Conservation (phyloP, 2,797 vertebrate species). For the Acrossocheilus wenchowensis region DNA sequence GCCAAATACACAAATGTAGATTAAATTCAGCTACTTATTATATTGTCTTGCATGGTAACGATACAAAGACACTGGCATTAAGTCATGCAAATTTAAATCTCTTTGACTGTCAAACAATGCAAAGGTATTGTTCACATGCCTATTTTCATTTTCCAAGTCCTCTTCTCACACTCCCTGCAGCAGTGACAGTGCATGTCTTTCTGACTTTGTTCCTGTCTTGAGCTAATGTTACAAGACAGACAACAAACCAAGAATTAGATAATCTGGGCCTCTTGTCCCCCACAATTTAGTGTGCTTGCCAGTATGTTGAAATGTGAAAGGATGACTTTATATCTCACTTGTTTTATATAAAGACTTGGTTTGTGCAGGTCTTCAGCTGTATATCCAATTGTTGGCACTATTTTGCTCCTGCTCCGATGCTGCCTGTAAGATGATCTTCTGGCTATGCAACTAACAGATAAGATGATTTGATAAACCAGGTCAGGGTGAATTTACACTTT, state of each 20-base stretch:
- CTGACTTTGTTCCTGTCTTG: conserved; percentile 63
- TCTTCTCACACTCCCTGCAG: conserved; percentile 17
- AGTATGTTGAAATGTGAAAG: neutral
- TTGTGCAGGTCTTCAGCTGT: neutral
- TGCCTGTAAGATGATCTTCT: neutral
- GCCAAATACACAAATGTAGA: neutral
- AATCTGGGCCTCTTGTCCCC: conserved; percentile 52
- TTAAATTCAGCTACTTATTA: neutral
- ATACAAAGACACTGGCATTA: neutral
- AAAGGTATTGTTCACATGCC: neutral
- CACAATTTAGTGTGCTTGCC: conserved; percentile 27
- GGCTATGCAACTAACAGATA: conserved; percentile 4
- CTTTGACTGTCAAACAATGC: neutral
- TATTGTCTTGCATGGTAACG: neutral
- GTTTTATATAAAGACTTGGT: neutral
- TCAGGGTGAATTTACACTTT: neutral
- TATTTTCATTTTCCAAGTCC: neutral
- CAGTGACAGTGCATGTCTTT: conserved; percentile 62
- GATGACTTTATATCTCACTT: neutral
- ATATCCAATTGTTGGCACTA: neutral
- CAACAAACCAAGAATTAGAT: conserved; percentile 67
- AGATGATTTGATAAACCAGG: conserved; percentile 8
- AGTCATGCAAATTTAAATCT: neutral
- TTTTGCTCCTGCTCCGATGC: conserved; percentile 1
- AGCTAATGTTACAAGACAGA: conserved; percentile 67